phyloP scores from a whole-genome alignment of 2,797 vertebrate genomes.

The Schizopygopsis pylzovi region DNA sequence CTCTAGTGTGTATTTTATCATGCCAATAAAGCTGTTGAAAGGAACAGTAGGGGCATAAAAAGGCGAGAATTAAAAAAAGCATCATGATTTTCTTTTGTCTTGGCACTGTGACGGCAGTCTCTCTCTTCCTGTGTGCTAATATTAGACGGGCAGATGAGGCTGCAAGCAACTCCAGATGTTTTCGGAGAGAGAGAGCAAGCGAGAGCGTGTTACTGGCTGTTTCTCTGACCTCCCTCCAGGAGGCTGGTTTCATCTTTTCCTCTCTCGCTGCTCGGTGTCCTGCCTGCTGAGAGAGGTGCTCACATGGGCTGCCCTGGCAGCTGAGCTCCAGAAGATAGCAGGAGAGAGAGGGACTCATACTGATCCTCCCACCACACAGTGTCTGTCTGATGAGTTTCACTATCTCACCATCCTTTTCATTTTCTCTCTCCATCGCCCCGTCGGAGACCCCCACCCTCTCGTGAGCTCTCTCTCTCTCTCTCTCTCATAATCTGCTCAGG shows the following conservation, averaged over 20 bases:
- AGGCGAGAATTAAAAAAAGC: slow-evolving; percentile 15
- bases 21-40: neutral
- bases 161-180: slow-evolving; percentile 63
- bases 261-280: slow-evolving; percentile 50
- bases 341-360: slow-evolving; percentile 64
- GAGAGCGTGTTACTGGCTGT: slow-evolving; percentile 61
- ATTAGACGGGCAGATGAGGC: slow-evolving; percentile 60
- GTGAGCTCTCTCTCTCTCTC: slow-evolving; percentile 58
- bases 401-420: slow-evolving; percentile 66
- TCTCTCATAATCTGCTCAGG: slow-evolving; percentile 83
- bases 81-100: slow-evolving; percentile 22
- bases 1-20: neutral
- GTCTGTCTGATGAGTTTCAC: slow-evolving; percentile 75
- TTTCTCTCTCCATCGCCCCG: slow-evolving; percentile 58
- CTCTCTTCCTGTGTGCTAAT: slow-evolving; percentile 46
- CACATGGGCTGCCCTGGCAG: slow-evolving; percentile 71
- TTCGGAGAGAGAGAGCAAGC: slow-evolving; percentile 30
- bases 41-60: slow-evolving; percentile 16
- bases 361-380: slow-evolving; percentile 76
- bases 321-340: slow-evolving; percentile 68
- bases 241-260: slow-evolving; percentile 61
- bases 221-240: slow-evolving; percentile 78
- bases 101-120: neutral
- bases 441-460: slow-evolving; percentile 53
- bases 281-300: slow-evolving; percentile 57